Evolutionary conservation across 2,888 invertebrate genomes (phyloP).

Genomic region (Hydropsyche betteni): DNA sequence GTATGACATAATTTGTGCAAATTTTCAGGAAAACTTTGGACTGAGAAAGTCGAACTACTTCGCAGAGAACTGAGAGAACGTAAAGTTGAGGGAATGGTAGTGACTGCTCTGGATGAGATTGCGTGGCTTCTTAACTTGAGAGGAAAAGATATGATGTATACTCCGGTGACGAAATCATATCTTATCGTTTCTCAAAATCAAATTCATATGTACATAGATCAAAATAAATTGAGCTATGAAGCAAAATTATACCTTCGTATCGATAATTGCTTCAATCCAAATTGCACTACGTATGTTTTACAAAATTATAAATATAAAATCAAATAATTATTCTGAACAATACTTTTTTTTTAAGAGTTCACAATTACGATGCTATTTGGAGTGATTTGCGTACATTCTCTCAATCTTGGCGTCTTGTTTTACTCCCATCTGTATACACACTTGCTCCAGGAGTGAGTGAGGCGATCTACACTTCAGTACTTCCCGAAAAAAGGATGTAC

Average conservation of each 20-base stretch:
- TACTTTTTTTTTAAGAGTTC: conserved; percentile 64
- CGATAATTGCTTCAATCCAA: conserved; percentile 69
- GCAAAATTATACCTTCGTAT: conserved; percentile 65
- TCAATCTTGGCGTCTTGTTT: conserved; percentile 71
- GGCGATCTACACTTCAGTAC: conserved; percentile 71
- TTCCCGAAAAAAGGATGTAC: conserved; percentile 67
- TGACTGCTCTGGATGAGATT: conserved; percentile 87
- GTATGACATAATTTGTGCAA: not conserved
- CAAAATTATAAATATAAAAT: conserved; percentile 11
- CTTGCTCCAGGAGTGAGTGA: conserved; percentile 79
- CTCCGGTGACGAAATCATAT: conserved; percentile 82
- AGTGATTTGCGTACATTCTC: conserved; percentile 73
- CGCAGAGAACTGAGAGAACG: conserved; percentile 69
- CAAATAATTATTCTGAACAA: not conserved
- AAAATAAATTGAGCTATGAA: conserved; percentile 69
- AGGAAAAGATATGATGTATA: conserved; percentile 83
- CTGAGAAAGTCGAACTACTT: conserved; percentile 75
- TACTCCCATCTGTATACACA: conserved; percentile 75
- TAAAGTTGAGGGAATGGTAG: conserved; percentile 80
- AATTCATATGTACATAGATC: conserved; percentile 76
- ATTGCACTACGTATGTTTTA: conserved; percentile 70
- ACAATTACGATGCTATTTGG: conserved; percentile 76
- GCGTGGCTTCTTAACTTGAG: conserved; percentile 90
- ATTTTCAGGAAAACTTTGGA: conserved; percentile 73
- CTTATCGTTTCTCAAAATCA: conserved; percentile 72